Evolutionary conservation across 2,113 vertebrate species (phyloP).

Genomic region (Syngnathus typhle): DNA sequence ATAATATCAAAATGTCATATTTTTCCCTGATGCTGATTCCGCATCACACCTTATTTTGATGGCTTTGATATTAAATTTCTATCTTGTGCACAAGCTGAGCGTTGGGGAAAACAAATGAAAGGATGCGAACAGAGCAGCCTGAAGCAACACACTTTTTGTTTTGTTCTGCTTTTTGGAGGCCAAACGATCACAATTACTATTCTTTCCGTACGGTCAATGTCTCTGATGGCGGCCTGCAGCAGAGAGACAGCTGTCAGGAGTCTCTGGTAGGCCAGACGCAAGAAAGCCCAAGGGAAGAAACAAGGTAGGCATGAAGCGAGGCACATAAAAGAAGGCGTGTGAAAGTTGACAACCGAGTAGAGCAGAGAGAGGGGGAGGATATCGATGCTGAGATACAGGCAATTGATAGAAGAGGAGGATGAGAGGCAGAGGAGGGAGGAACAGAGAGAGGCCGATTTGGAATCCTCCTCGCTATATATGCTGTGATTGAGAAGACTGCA

Average conservation of each 20-base stretch:
- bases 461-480: slow-evolving; percentile 12
- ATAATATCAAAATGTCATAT: slow-evolving; percentile 18
- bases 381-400: slow-evolving; percentile 10
- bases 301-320: slow-evolving; percentile 8
- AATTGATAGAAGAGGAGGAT: slow-evolving; percentile 10
- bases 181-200: slow-evolving; percentile 30
- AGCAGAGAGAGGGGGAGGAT: slow-evolving; percentile 14
- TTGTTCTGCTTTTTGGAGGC: slow-evolving; percentile 14
- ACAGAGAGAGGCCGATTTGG: slow-evolving; percentile 8
- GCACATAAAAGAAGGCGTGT: slow-evolving; percentile 16
- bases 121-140: background rate
- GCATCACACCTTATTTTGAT: slow-evolving; percentile 9
- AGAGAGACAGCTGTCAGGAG: slow-evolving; percentile 57
- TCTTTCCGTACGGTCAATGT: slow-evolving; percentile 47
- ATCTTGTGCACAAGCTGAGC: background rate
- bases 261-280: slow-evolving; percentile 49
- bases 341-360: slow-evolving; percentile 30
- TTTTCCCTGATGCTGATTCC: slow-evolving; percentile 23
- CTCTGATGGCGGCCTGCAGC: slow-evolving; percentile 50
- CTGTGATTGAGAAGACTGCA: slow-evolving; percentile 27
- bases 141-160: slow-evolving; percentile 1
- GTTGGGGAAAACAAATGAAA: slow-evolving; percentile 13
- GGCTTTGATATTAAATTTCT: slow-evolving; percentile 23
- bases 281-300: slow-evolving; percentile 29
- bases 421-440: slow-evolving; percentile 7